These are phyloP conservation scores for Eudorcas thomsonii DNA, from an alignment of 2,113 vertebrate genomes.

Conservation along the genomic window DNA sequence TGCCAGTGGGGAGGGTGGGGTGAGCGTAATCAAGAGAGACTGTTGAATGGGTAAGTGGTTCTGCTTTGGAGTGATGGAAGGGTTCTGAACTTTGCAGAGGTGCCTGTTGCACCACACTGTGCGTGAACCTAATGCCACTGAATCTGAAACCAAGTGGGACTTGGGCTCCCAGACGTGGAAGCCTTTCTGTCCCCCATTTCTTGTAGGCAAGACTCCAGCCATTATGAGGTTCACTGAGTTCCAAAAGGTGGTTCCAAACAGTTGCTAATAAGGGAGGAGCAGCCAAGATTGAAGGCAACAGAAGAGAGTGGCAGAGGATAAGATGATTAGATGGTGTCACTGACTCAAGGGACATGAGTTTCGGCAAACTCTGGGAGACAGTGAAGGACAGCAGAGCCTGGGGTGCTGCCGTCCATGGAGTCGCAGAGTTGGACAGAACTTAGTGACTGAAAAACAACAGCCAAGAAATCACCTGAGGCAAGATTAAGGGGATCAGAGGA, in stretches of 20 bases:
- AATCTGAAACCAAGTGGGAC: background rate
- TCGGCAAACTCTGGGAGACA: background rate
- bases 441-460: background rate
- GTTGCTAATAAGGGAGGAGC: background rate
- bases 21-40: background rate
- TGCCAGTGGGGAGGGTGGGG: background rate
- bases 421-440: background rate
- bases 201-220: background rate
- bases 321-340: background rate
- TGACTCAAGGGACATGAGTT: background rate
- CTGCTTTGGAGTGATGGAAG: background rate
- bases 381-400: background rate
- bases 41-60: background rate
- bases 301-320: background rate
- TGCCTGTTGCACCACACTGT: background rate
- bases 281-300: background rate
- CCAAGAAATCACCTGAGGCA: background rate
- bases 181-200: background rate
- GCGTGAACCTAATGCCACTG: background rate
- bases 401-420: background rate
- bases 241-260: background rate
- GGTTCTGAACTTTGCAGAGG: background rate
- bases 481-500: background rate
- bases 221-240: background rate
- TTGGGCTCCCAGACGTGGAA: background rate